Evolutionary conservation across 2,797 vertebrate genomes (phyloP).

Genomic region (Cirrhinus mrigala): DNA sequence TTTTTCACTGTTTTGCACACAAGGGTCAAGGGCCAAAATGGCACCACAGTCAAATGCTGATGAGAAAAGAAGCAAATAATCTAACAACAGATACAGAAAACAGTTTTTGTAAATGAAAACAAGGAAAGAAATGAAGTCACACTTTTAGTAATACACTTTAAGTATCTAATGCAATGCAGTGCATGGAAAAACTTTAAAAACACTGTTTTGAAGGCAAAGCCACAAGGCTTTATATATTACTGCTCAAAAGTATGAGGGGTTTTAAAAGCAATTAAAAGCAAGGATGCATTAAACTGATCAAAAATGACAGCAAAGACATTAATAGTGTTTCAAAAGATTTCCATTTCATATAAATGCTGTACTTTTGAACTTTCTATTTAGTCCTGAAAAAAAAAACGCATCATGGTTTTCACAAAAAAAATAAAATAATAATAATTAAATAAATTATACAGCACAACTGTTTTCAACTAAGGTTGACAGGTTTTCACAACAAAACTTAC

Average conservation of each 20-base stretch:
- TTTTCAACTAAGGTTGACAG: neutral
- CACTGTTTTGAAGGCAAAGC: neutral
- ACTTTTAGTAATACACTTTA: neutral
- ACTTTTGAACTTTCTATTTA: neutral
- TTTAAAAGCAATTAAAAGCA: no score
- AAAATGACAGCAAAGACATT: neutral
- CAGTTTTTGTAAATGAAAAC: neutral
- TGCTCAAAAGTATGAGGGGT: neutral
- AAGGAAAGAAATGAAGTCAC: neutral
- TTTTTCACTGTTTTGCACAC: slow-evolving; percentile 14
- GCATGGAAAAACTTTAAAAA: neutral
- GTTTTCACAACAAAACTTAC: no score
- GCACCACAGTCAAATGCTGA: neutral
- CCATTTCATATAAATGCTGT: neutral
- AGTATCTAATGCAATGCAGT: neutral
- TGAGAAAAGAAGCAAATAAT: neutral
- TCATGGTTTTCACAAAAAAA: neutral
- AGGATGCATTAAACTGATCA: neutral
- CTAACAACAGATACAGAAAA: neutral
- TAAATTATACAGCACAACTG: neutral
- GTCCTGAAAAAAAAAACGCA: neutral
- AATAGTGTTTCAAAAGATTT: neutral
- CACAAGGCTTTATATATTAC: no score
- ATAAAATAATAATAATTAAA: no score
- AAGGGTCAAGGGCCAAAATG: slow-evolving; percentile 1